Percentiles rank a stretch among this genome's conserved stretches.
These are phyloP conservation scores for Tiliqua scincoides DNA, from an alignment of 2,113 vertebrate genomes.

Conservation along the genomic window DNA sequence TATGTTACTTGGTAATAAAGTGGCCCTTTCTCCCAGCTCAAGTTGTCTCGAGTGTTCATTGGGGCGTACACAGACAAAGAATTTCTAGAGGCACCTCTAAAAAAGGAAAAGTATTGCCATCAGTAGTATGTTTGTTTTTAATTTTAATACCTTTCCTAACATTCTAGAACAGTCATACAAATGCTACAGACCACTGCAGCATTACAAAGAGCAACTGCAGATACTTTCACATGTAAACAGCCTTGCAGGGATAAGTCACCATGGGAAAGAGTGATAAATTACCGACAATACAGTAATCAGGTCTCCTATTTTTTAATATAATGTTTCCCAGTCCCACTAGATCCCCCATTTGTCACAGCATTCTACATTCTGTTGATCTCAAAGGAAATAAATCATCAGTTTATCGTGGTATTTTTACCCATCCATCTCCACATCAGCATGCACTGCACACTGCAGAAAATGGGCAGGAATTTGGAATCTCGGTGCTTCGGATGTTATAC, in stretches of 20 bases:
- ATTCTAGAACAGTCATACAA: slow-evolving; percentile 14
- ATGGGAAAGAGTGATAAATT: slow-evolving; percentile 64
- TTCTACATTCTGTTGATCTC: slow-evolving; percentile 51
- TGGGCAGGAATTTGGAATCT: slow-evolving; percentile 55
- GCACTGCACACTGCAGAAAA: slow-evolving; percentile 42
- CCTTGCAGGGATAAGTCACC: slow-evolving; percentile 37
- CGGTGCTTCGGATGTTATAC: slow-evolving; percentile 7
- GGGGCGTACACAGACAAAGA: background rate
- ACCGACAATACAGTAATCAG: slow-evolving; percentile 51
- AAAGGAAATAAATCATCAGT: slow-evolving; percentile 63
- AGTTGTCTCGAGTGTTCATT: too few relatives aligned
- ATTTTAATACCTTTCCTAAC: background rate
- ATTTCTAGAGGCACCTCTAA: background rate
- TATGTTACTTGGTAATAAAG: too few relatives aligned
- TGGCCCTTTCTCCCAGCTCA: too few relatives aligned
- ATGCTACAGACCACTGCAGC: background rate
- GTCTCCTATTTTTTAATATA: slow-evolving; percentile 65
- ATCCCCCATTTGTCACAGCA: slow-evolving; percentile 63
- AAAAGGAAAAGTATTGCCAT: background rate
- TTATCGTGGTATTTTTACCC: slow-evolving; percentile 61
- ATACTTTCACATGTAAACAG: slow-evolving; percentile 30
- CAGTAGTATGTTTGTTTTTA: background rate
- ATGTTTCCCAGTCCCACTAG: slow-evolving; percentile 55
- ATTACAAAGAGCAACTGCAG: slow-evolving; percentile 18
- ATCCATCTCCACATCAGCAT: slow-evolving; percentile 38